Percentiles rank a stretch among this genome's conserved stretches.
phyloP scores from a whole-genome alignment of 2,797 vertebrate genomes.

The Paedocypris micromegethes region DNA sequence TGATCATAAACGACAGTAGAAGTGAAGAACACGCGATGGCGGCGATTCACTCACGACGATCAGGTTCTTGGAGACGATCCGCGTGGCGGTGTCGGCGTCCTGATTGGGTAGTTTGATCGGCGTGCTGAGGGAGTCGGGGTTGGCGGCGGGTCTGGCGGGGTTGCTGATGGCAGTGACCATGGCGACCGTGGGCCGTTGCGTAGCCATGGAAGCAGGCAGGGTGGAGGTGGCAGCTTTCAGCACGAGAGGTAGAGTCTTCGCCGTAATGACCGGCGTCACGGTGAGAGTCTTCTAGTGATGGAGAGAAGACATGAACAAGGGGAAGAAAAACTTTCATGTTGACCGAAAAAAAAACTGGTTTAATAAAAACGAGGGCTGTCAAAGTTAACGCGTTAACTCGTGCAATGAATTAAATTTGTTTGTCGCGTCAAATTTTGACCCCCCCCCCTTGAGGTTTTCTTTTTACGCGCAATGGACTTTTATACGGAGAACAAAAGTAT shows the following conservation, averaged over 20 bases:
- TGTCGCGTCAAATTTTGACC: no score
- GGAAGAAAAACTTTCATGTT: not conserved
- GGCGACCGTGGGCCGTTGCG: slow-evolving; percentile 87
- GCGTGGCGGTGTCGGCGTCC: slow-evolving; percentile 78
- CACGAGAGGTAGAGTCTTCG: slow-evolving; percentile 98
- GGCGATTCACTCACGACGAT: slow-evolving; percentile 63
- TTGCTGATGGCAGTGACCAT: slow-evolving; percentile 94
- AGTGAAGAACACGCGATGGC: not conserved
- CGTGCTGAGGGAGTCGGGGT: slow-evolving; percentile 82
- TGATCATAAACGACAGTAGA: slow-evolving; percentile 7
- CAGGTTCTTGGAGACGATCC: slow-evolving; percentile 80
- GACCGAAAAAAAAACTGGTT: not conserved
- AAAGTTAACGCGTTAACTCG: no score
- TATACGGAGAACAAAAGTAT: no score
- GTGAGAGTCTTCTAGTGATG: slow-evolving; percentile 81
- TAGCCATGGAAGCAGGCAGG: slow-evolving; percentile 83
- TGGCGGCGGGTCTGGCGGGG: slow-evolving; percentile 78
- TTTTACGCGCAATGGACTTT: no score
- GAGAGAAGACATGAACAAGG: not conserved
- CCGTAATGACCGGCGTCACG: slow-evolving; percentile 90
- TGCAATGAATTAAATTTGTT: no score
- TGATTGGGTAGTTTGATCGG: slow-evolving; percentile 89
- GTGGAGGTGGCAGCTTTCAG: slow-evolving; percentile 91
- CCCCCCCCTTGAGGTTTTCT: no score
- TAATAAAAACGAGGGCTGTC: no score